Evolutionary conservation across 2,113 vertebrate genomes (phyloP).

Genomic region (Myotis brandtii): DNA sequence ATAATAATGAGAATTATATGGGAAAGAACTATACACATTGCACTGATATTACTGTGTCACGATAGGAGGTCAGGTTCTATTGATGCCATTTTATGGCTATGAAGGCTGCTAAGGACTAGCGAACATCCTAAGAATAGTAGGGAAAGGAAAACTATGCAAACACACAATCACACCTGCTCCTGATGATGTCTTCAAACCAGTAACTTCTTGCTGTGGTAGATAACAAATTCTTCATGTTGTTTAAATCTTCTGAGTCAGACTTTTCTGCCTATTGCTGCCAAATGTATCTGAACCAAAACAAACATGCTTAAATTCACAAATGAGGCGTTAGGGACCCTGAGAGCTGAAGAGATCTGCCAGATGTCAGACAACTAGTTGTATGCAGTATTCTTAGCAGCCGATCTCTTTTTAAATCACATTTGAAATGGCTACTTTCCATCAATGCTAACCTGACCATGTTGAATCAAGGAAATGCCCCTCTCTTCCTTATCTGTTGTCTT

Average conservation of each 20-base stretch:
- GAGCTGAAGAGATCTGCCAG: background rate
- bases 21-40: background rate
- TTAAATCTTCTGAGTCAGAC: background rate
- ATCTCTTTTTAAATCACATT: background rate
- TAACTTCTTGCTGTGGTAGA: background rate
- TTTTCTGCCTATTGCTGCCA: background rate
- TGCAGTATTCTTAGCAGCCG: background rate
- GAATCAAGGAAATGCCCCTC: background rate
- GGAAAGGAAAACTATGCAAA: background rate
- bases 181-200: background rate
- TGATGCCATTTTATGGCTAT: background rate
- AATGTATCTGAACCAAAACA: background rate
- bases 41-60: background rate
- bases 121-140: background rate
- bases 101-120: background rate
- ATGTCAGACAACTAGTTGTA: background rate
- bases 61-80: background rate
- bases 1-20: background rate
- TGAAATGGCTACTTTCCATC: background rate
- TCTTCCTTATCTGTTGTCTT: background rate
- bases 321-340: background rate
- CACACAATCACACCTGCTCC: background rate
- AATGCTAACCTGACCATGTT: background rate
- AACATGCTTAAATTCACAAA: background rate
- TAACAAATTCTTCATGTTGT: background rate